These are phyloP conservation scores for Euleptes europaea DNA, from an alignment of 2,113 vertebrate species.

Conservation along the genomic window DNA sequence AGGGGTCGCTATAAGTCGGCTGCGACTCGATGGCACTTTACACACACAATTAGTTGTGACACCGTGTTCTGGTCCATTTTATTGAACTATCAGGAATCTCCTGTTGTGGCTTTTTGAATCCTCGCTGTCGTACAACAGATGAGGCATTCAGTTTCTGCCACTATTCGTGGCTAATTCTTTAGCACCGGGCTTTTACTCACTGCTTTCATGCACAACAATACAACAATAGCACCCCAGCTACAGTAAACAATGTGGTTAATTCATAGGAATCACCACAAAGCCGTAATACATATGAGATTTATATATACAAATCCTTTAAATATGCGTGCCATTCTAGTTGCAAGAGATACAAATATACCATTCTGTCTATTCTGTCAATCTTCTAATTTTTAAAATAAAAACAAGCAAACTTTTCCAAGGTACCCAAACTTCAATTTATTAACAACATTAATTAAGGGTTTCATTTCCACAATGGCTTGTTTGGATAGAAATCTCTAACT, in stretches of 20 bases:
- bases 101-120: constrained; percentile 9
- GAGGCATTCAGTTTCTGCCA: background rate
- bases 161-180: background rate
- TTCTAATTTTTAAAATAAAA: background rate
- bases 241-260: background rate
- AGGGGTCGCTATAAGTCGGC: no score
- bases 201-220: background rate
- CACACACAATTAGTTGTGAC: no score
- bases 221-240: background rate
- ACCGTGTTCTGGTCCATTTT: background rate
- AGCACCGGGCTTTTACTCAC: constrained; percentile 27
- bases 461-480: constrained; percentile 23
- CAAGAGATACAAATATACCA: background rate
- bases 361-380: background rate
- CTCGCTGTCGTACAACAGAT: background rate
- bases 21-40: no score
- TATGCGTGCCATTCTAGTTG: no score
- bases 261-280: background rate
- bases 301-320: background rate
- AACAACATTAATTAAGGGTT: constrained; percentile 23
- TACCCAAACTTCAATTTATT: background rate
- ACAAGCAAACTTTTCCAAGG: background rate
- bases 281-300: background rate
- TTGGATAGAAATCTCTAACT: background rate
- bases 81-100: constrained; percentile 11